phyloP scores from a whole-genome alignment of 2,888 invertebrate genomes.

The Synanthedon formicaeformis region DNA sequence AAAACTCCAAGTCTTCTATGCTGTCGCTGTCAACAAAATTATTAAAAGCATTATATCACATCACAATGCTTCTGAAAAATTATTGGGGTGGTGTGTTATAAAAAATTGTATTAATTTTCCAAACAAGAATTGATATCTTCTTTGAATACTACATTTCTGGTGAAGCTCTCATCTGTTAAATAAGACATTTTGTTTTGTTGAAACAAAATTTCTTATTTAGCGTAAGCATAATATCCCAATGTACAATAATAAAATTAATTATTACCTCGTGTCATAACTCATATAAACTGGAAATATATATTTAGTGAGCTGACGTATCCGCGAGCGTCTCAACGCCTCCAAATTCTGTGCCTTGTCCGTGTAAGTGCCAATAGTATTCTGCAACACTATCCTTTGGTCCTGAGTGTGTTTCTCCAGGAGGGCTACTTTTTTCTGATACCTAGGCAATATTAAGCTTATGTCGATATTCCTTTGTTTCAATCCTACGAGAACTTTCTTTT shows the following conservation, averaged over 20 bases:
- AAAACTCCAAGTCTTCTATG: conserved; percentile 84
- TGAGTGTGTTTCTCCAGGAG: conserved; percentile 36
- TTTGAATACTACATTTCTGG: too few relatives aligned
- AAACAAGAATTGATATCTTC: too few relatives aligned
- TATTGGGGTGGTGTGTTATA: too few relatives aligned
- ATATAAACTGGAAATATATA: conserved; percentile 65
- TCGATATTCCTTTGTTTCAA: conserved; percentile 44
- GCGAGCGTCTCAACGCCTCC: conserved; percentile 44
- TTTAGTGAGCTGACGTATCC: conserved; percentile 54
- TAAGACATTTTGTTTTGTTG: too few relatives aligned
- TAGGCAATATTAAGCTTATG: conserved; percentile 42
- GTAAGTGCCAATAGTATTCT: conserved; percentile 34
- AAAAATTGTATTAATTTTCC: too few relatives aligned
- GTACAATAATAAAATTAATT: background rate
- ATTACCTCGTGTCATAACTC: conserved; percentile 54
- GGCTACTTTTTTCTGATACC: conserved; percentile 43
- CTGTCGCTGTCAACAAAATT: conserved; percentile 74
- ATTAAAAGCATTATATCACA: background rate
- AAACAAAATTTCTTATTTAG: too few relatives aligned
- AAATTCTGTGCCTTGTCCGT: conserved; percentile 36
- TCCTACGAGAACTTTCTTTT: conserved; percentile 29
- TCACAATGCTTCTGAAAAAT: too few relatives aligned
- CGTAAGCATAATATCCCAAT: too few relatives aligned
- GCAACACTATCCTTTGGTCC: conserved; percentile 38
- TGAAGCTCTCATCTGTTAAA: too few relatives aligned